Percentiles rank a stretch among this genome's conserved stretches.
phyloP scores from a whole-genome alignment of 2,797 vertebrate species.

The Etheostoma perlongum region DNA sequence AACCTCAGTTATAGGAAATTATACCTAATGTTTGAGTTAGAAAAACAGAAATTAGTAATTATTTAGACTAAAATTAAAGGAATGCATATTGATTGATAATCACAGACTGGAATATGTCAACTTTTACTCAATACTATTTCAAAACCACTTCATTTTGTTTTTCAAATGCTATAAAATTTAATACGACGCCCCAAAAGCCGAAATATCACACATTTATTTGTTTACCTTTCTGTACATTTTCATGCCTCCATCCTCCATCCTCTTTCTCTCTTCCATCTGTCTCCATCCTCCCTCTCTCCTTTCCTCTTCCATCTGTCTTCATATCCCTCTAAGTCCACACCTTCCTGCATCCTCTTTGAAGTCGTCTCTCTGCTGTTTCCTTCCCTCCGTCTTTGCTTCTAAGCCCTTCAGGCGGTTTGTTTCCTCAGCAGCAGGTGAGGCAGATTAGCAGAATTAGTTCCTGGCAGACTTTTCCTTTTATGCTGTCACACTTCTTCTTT shows the following conservation, averaged over 20 bases:
- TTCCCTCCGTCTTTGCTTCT: constrained; percentile 20
- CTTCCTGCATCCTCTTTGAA: constrained; percentile 22
- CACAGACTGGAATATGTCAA: no score
- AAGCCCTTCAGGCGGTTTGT: constrained; percentile 38
- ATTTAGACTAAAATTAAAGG: no score
- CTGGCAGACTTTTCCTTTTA: constrained; percentile 18
- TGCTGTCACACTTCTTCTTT: constrained; percentile 1
- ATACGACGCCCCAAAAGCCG: no score
- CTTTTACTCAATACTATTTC: no score
- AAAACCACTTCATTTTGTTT: no score
- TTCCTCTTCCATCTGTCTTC: not conserved
- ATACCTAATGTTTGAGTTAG: no score
- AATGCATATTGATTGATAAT: no score
- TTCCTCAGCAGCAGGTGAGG: constrained; percentile 35
- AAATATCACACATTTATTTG: no score
- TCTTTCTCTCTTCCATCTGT: not conserved
- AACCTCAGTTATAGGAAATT: no score
- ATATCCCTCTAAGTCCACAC: not conserved
- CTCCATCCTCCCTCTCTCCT: not conserved
- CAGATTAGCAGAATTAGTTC: constrained; percentile 53
- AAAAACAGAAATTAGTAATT: no score
- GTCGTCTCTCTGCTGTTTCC: constrained; percentile 3
- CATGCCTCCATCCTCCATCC: not conserved
- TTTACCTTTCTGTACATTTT: not conserved
- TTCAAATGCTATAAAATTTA: no score